Percentiles rank a stretch among this genome's conserved stretches.
Evolutionary conservation across 2,888 invertebrate genomes (phyloP).

Genomic region (Xestia ashworthii): DNA sequence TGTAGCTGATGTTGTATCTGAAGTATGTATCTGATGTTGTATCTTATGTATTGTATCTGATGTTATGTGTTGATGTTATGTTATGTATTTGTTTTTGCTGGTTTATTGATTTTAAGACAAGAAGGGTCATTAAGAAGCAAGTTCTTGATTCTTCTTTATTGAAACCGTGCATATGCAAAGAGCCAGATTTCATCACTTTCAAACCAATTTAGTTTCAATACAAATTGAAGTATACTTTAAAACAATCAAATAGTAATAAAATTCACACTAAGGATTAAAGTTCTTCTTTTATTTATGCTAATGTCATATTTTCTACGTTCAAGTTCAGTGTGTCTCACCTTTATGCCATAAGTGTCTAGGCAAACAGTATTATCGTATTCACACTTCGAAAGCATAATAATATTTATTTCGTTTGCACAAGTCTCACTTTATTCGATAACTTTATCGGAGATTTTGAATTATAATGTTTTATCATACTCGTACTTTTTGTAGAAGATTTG

Average conservation of each 20-base stretch:
- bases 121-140: not conserved
- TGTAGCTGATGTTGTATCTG: too few relatives aligned
- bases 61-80: too few relatives aligned
- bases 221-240: not conserved
- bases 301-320: too few relatives aligned
- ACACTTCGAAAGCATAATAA: constrained; percentile 8
- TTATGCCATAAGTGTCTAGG: not conserved
- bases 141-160: not conserved
- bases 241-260: not conserved
- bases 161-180: not conserved
- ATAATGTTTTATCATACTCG: constrained; percentile 8
- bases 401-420: constrained; percentile 23
- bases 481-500: constrained; percentile 3
- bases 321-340: constrained; percentile 7
- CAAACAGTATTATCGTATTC: constrained; percentile 7
- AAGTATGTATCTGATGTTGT: too few relatives aligned
- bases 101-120: not conserved
- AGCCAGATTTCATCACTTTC: not conserved
- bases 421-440: constrained; percentile 13
- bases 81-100: not conserved
- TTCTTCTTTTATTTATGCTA: not conserved
- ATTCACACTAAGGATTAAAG: not conserved
- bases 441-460: constrained; percentile 19
- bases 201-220: not conserved
- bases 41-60: too few relatives aligned